Evolutionary conservation across 2,888 invertebrate species (phyloP).

Genomic region (Boloria selene): DNA sequence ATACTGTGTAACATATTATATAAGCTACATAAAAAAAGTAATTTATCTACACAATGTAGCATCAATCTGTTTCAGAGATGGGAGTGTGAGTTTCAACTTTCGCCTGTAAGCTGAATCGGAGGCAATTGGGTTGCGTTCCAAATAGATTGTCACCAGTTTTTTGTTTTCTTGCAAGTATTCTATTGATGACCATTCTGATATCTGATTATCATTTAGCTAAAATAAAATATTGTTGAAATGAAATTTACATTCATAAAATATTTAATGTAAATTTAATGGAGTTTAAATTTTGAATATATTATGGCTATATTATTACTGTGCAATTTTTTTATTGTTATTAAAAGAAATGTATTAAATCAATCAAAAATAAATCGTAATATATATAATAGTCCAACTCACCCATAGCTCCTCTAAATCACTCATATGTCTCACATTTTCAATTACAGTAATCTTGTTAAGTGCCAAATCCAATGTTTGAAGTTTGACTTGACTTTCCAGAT

Average conservation of each 20-base stretch:
- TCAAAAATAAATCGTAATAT: too few relatives aligned
- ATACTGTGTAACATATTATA: neutral
- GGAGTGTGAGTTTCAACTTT: conserved; percentile 93
- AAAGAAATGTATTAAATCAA: too few relatives aligned
- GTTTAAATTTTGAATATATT: too few relatives aligned
- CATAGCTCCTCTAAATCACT: conserved; percentile 95
- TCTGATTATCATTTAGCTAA: conserved; percentile 94
- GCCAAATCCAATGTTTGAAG: conserved; percentile 95
- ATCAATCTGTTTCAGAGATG: conserved; percentile 95
- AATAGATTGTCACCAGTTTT: conserved; percentile 91
- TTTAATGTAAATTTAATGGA: neutral
- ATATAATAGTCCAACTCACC: conserved; percentile 82
- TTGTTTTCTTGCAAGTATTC: conserved; percentile 87
- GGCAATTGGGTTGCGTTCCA: conserved; percentile 95
- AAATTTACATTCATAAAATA: neutral
- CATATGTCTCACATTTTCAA: conserved; percentile 91
- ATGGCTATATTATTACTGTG: too few relatives aligned
- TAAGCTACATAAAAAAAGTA: conserved; percentile 18
- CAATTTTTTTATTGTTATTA: too few relatives aligned
- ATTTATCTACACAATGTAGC: conserved; percentile 93
- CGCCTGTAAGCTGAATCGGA: conserved; percentile 92
- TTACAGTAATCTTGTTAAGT: conserved; percentile 89
- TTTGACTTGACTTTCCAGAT: conserved; percentile 85
- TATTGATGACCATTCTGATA: conserved; percentile 92
- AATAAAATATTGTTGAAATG: conserved; percentile 53